Base-by-base conservation (phyloP, 1,140 invertebrate species). In the Tetramorium parvispinum region DNA sequence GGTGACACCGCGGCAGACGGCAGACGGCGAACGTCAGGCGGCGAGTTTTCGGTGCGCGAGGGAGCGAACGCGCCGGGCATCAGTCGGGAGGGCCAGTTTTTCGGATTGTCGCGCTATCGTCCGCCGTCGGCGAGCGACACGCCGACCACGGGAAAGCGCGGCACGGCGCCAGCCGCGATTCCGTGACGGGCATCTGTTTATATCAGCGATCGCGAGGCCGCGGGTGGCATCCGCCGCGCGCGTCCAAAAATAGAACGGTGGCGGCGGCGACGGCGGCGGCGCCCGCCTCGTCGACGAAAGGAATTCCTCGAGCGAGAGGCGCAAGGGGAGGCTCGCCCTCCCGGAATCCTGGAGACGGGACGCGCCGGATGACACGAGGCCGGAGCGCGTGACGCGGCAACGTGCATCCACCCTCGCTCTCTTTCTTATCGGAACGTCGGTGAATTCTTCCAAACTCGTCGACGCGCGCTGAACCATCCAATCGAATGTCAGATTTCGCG, bases 1-100 rank as follows among this genome's bases (percentile, higher is more conserved):
- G 70, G 83, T 90, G 91, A 91, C 88, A 91, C 75, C 59, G 76
- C 57, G 27, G 32, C 13, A n/a, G 78, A 73, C 57, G 27, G 32
- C 13, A n/a, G 78, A 73, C 75, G 71, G 21, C 59, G 55, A 68
- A 59, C 71, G 59, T 73, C 7, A 77, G 61, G 55, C 63, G 59
- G 27, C n/a, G 68, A 78, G 37, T 85, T 63, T 68, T 83, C 46
- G 40, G 61, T 85, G 75, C 65, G 73, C 37, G n/a, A 59, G 3
- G 7, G 13, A 59, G 13, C 53, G 21, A 77, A 11, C 73, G 24
- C 43, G 63, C 10, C 13, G 24, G 16, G 16, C 37, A 24, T 66
- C 43, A 43, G 11, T 32, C 6, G 10, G 27, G 13, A 6, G 16
- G 57, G 8, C 18, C 46, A 13, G 46, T 46, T 13, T 11, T 46